Conservation (phyloP, 2,888 invertebrate species). For the Euproctis similis region DNA sequence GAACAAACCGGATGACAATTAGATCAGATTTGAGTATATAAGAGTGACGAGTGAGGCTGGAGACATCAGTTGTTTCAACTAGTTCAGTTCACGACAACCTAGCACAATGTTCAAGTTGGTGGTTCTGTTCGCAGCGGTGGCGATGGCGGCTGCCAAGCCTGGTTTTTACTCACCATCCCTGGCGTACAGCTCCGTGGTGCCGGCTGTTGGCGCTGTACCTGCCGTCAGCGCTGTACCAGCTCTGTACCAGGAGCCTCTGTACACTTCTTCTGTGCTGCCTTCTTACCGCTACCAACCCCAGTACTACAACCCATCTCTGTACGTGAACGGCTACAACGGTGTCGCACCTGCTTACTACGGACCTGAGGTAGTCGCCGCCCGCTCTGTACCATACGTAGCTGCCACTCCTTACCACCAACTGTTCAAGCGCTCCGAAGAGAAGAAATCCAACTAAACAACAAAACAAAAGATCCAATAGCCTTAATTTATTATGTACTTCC, state of each 20-base stretch:
- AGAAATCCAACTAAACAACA: too few relatives aligned
- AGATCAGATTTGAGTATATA: background rate
- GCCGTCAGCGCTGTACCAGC: background rate
- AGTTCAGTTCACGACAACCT: constrained; percentile 44
- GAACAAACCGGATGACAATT: background rate
- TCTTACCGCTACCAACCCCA: background rate
- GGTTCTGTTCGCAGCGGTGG: constrained; percentile 77
- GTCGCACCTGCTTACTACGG: too few relatives aligned
- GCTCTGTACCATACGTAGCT: background rate
- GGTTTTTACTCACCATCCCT: background rate
- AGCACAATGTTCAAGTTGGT: constrained; percentile 73
- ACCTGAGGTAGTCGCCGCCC: background rate
- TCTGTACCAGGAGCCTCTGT: too few relatives aligned
- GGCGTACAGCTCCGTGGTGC: background rate
- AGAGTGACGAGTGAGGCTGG: background rate
- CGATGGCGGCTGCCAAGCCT: constrained; percentile 72
- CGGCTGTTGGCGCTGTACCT: background rate
- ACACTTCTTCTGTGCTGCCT: background rate
- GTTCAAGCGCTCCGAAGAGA: background rate
- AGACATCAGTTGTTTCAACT: constrained; percentile 50
- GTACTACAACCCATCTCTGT: background rate
- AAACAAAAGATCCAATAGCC: too few relatives aligned
- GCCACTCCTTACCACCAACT: background rate
- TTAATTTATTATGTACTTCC: too few relatives aligned
- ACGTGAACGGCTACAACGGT: too few relatives aligned